phyloP scores from a whole-genome alignment of 2,888 invertebrate genomes.

The Hypomecis atomaria region DNA sequence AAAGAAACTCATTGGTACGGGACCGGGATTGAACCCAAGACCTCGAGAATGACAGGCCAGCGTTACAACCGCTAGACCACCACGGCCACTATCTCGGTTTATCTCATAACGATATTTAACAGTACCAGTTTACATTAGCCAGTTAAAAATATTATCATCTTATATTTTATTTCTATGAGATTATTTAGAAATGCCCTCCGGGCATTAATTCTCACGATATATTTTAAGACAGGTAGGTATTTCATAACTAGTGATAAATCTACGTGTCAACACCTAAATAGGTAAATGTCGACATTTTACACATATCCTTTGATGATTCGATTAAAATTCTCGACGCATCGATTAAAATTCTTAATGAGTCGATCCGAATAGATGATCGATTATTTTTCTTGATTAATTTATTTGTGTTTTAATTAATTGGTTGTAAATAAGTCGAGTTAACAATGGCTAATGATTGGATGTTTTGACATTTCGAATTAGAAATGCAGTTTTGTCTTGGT shows the following conservation, averaged over 20 bases:
- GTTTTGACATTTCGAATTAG: conserved; percentile 26
- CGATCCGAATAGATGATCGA: neutral
- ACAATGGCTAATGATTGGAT: conserved; percentile 22
- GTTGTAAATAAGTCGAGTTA: conserved; percentile 23
- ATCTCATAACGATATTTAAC: too few species aligned
- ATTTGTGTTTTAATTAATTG: conserved; percentile 26
- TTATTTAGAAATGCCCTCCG: conserved; percentile 11
- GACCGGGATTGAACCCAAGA: too few species aligned
- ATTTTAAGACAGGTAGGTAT: conserved; percentile 12
- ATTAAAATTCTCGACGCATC: conserved; percentile 11
- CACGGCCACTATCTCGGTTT: too few species aligned
- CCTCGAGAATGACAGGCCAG: too few species aligned
- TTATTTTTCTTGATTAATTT: conserved; percentile 19
- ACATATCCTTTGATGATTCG: conserved; percentile 19
- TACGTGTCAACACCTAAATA: conserved; percentile 23
- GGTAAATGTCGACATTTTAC: conserved; percentile 19
- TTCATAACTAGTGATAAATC: conserved; percentile 20
- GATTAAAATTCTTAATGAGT: conserved; percentile 15
- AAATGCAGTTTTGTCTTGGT: conserved; percentile 4
- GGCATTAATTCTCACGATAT: conserved; percentile 6
- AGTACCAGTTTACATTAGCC: neutral
- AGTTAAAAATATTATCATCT: neutral
- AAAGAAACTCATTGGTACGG: too few species aligned
- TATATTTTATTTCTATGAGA: neutral
- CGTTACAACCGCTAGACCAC: too few species aligned